Base-by-base conservation (phyloP, 2,113 vertebrate species). In the Tragelaphus imberbis region DNA sequence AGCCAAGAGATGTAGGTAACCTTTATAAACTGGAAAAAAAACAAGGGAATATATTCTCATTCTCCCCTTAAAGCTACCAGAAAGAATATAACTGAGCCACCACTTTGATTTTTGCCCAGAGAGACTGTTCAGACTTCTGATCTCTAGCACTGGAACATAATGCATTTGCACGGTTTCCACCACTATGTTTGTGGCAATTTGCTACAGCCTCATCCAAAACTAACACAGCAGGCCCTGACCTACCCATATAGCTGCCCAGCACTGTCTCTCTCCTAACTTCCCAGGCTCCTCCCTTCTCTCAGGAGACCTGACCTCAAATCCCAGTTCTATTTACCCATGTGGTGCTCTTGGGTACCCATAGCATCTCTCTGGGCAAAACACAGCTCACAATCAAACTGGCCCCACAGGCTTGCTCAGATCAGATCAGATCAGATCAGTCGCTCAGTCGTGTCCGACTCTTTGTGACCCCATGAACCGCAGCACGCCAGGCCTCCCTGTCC, bases 211-310 rank as follows among this genome's bases (percentile, higher is more conserved):
- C 15, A 33, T 13, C 58, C 36, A 47, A 55, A 81, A 11, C 33
- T 6, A 44, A 36, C 4, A 2, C 36, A 15, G 6, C 4, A 19
- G 49, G 27, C n/a, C 23, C 6, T 2, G 14, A 56, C 4, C 58
- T 30, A 2, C n/a, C 33, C 14, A 4, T 6, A 0, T 5, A 27
- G 51, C 23, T 14, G 8, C 84, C 84, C 1, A 0, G 11, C 15
- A 27, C 56, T 5, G 3, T 58, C 47, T 55, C n/a, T 30, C 19
- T 25, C n/a, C 68, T 7, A 4, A 15, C 86, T 85, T 40, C 33
- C 25, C 28, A 55, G 77, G 47, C 5, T 8, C 56, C 61, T n/a
- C 63, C 40, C 49, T 89, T 21, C 55, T 51, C 15, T 12, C 59
- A 33, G 59, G 53, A 58, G 44, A 56, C 30, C 55, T 47, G 27